These are phyloP conservation scores for Trachymyrmex septentrionalis DNA, from an alignment of 1,140 invertebrate genomes.

Conservation along the genomic window DNA sequence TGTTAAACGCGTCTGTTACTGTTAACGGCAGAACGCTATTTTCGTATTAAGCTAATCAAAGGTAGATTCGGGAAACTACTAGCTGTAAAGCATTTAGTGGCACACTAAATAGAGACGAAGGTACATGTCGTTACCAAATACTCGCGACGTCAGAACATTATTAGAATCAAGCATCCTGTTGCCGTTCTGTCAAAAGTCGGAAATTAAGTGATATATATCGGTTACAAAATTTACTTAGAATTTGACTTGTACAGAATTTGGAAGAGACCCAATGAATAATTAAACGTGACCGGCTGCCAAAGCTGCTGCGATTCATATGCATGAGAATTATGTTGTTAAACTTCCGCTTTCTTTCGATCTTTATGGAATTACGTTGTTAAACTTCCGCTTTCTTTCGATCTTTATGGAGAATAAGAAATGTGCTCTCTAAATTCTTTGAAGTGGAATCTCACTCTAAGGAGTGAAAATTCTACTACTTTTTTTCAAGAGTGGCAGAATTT, in stretches of 20 bases:
- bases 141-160: background rate
- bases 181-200: background rate
- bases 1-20: conserved; percentile 9
- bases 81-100: background rate
- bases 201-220: conserved; percentile 33
- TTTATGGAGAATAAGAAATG: background rate
- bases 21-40: background rate
- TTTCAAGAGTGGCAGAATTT: too few relatives aligned
- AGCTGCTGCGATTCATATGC: conserved; percentile 48
- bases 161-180: background rate
- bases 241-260: background rate
- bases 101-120: conserved; percentile 25
- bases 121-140: background rate
- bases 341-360: too few relatives aligned
- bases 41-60: conserved; percentile 35
- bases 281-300: conserved; percentile 41
- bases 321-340: conserved; percentile 49
- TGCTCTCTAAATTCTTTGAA: too few relatives aligned
- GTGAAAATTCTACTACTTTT: too few relatives aligned
- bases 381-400: too few relatives aligned
- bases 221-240: conserved; percentile 1
- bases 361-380: too few relatives aligned
- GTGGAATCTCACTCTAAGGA: too few relatives aligned
- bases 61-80: background rate
- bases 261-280: conserved; percentile 44